Conservation (phyloP, 2,888 invertebrate genomes). For the Drosophila aldrichi region DNA sequence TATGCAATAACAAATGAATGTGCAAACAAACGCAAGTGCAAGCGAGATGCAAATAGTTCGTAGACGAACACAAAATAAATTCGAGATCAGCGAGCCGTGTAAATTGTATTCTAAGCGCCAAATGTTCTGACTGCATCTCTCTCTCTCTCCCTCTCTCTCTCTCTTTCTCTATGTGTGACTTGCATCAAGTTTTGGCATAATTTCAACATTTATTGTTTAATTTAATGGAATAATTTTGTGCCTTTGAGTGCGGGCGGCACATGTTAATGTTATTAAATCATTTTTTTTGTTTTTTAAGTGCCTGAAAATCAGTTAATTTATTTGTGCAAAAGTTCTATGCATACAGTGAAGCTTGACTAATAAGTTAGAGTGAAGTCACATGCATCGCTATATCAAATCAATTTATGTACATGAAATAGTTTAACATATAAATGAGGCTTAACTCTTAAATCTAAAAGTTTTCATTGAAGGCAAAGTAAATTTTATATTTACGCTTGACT, state of each 20-base stretch:
- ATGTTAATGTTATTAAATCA: constrained; percentile 66
- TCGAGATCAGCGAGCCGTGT: constrained; percentile 52
- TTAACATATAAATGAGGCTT: background rate
- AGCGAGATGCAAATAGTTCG: constrained; percentile 25
- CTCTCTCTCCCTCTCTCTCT: background rate
- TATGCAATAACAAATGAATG: constrained; percentile 58
- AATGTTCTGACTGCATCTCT: constrained; percentile 1
- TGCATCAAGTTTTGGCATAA: constrained; percentile 59
- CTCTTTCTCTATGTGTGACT: constrained; percentile 17
- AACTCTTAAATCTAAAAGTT: background rate
- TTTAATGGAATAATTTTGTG: constrained; percentile 64
- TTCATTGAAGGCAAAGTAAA: background rate
- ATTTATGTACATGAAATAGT: no score
- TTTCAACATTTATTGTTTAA: constrained; percentile 70
- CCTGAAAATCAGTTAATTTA: constrained; percentile 67
- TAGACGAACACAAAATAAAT: constrained; percentile 33
- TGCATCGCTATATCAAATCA: background rate
- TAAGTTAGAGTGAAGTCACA: background rate
- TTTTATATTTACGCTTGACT: background rate
- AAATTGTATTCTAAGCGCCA: constrained; percentile 65
- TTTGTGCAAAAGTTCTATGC: constrained; percentile 43
- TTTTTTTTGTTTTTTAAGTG: constrained; percentile 71
- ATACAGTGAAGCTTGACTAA: constrained; percentile 37
- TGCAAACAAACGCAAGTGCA: constrained; percentile 26
- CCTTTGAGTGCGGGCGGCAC: constrained; percentile 23